These are phyloP conservation scores for Ophion slaviceki DNA, from an alignment of 2,888 invertebrate genomes.

Conservation along the genomic window DNA sequence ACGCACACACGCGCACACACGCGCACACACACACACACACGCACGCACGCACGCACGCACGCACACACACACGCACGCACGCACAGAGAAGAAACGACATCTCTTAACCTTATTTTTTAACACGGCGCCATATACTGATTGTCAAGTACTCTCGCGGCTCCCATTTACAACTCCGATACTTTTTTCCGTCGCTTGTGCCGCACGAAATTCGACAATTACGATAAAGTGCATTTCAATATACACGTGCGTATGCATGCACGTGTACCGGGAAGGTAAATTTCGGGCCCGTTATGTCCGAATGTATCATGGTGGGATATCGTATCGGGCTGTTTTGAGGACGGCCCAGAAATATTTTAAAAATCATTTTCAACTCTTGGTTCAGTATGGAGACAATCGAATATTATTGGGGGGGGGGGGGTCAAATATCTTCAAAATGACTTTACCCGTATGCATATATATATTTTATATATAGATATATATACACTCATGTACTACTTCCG, in stretches of 20 bases:
- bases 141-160: slow-evolving; percentile 38
- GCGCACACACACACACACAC: too few species aligned
- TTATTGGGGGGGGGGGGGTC: too few species aligned
- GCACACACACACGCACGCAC: neutral
- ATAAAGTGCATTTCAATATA: slow-evolving; percentile 63
- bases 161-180: slow-evolving; percentile 26
- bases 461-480: slow-evolving; percentile 66
- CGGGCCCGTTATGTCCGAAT: too few species aligned
- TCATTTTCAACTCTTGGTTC: neutral
- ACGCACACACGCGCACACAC: too few species aligned
- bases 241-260: neutral
- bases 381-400: neutral
- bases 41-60: too few species aligned
- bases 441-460: slow-evolving; percentile 61
- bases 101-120: slow-evolving; percentile 63
- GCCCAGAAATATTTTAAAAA: neutral
- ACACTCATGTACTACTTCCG: slow-evolving; percentile 57
- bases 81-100: slow-evolving; percentile 55
- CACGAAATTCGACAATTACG: slow-evolving; percentile 66
- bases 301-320: too few species aligned
- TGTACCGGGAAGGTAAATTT: neutral
- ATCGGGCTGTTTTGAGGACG: too few species aligned
- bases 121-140: slow-evolving; percentile 38
- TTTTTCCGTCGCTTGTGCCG: slow-evolving; percentile 40
- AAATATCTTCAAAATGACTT: neutral